These are phyloP conservation scores for Catocala fraxini DNA, from an alignment of 2,888 invertebrate genomes.

Conservation along the genomic window DNA sequence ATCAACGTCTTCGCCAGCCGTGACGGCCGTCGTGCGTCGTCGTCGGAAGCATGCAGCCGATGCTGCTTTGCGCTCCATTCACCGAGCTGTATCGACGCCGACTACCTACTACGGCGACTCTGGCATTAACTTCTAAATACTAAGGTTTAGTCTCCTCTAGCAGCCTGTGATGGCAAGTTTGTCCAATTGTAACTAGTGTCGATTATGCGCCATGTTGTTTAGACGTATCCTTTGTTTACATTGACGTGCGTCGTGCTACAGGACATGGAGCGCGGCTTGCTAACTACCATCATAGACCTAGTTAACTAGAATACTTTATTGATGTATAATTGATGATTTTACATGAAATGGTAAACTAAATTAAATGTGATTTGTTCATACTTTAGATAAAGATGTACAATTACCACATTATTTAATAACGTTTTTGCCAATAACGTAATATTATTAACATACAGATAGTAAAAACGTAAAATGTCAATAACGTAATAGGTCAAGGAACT, in stretches of 20 bases:
- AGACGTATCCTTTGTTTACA: constrained; percentile 61
- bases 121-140: constrained; percentile 31
- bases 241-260: constrained; percentile 49
- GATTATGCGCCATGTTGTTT: constrained; percentile 60
- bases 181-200: constrained; percentile 54
- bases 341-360: too few relatives aligned
- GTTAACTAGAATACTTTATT: constrained; percentile 6
- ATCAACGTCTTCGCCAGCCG: constrained; percentile 59
- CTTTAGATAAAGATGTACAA: too few relatives aligned
- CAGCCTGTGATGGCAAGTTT: constrained; percentile 14
- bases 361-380: too few relatives aligned
- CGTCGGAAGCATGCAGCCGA: constrained; percentile 61
- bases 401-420: too few relatives aligned
- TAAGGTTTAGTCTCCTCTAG: constrained; percentile 45
- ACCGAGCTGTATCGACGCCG: constrained; percentile 37
- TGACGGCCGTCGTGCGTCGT: constrained; percentile 60
- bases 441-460: too few relatives aligned
- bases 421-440: too few relatives aligned
- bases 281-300: constrained; percentile 45
- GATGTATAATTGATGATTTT: background rate
- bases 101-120: constrained; percentile 22
- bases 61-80: constrained; percentile 56
- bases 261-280: constrained; percentile 38
- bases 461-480: too few relatives aligned
- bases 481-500: too few relatives aligned